phyloP scores from a whole-genome alignment of 2,888 invertebrate species.

The Zhuqinia jingwanae region DNA sequence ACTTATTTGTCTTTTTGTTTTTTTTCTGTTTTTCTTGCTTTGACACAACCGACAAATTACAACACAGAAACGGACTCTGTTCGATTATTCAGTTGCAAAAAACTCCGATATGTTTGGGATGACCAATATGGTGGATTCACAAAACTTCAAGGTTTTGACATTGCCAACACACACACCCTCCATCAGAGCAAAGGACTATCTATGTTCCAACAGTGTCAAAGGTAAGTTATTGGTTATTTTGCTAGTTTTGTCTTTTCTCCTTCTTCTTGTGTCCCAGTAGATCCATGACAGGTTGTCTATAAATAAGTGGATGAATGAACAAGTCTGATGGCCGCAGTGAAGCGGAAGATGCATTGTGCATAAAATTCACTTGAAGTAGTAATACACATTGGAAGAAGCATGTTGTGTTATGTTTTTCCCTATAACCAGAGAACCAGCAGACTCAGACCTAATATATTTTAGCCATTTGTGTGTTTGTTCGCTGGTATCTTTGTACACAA shows the following conservation, averaged over 20 bases:
- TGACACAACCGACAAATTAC: neutral
- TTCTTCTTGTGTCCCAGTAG: neutral
- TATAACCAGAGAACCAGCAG: no score
- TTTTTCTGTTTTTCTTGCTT: neutral
- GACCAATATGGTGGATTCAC: slow-evolving; percentile 85
- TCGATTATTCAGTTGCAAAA: slow-evolving; percentile 90
- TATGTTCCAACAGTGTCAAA: slow-evolving; percentile 85
- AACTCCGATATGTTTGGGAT: slow-evolving; percentile 92
- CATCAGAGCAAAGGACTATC: slow-evolving; percentile 85
- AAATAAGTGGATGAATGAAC: slow-evolving; percentile 14
- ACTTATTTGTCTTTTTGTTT: slow-evolving; percentile 1
- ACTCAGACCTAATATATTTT: no score
- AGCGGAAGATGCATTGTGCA: no score
- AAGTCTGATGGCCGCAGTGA: no score
- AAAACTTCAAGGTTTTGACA: slow-evolving; percentile 88
- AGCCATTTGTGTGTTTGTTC: neutral
- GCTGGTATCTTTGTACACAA: neutral
- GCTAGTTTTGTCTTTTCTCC: neutral
- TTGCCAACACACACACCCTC: slow-evolving; percentile 85
- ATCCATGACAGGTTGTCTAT: neutral
- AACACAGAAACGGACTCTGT: slow-evolving; percentile 79
- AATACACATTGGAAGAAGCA: no score
- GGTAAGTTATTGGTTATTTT: slow-evolving; percentile 81
- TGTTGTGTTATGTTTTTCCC: no score
- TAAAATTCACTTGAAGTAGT: no score